phyloP scores from a whole-genome alignment of 2,113 vertebrate genomes.

The Arizona elegans region DNA sequence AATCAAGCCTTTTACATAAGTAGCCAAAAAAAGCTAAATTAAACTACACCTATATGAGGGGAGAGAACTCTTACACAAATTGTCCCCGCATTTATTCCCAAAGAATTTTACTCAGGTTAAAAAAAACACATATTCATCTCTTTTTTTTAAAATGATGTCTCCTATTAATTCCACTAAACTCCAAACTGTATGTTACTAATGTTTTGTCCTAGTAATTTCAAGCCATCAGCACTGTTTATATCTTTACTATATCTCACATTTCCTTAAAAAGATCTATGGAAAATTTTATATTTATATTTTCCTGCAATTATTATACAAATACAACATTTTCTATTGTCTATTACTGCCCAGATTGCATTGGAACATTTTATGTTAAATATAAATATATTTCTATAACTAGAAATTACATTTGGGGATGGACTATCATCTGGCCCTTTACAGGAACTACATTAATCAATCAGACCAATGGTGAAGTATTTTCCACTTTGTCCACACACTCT shows the following conservation, averaged over 20 bases:
- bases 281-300: not conserved
- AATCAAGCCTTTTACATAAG: not conserved
- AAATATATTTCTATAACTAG: too few species aligned
- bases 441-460: not conserved
- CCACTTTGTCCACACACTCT: not conserved
- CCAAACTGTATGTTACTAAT: not conserved
- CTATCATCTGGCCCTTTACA: not conserved
- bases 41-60: not conserved
- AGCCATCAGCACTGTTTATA: not conserved
- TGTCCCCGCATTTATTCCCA: not conserved
- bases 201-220: not conserved
- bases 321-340: not conserved
- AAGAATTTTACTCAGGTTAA: not conserved
- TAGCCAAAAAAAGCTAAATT: not conserved
- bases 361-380: not conserved
- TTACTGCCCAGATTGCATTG: not conserved
- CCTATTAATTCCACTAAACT: not conserved
- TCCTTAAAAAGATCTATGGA: not conserved
- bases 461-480: not conserved
- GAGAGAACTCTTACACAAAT: not conserved
- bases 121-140: not conserved
- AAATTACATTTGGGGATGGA: not conserved
- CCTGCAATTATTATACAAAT: not conserved
- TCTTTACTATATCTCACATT: not conserved
- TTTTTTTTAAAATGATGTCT: not conserved